Evolutionary conservation across 2,888 invertebrate species (phyloP), one percentile per base, ranked within the genome.

Genomic region (Papilio elwesi): DNA sequence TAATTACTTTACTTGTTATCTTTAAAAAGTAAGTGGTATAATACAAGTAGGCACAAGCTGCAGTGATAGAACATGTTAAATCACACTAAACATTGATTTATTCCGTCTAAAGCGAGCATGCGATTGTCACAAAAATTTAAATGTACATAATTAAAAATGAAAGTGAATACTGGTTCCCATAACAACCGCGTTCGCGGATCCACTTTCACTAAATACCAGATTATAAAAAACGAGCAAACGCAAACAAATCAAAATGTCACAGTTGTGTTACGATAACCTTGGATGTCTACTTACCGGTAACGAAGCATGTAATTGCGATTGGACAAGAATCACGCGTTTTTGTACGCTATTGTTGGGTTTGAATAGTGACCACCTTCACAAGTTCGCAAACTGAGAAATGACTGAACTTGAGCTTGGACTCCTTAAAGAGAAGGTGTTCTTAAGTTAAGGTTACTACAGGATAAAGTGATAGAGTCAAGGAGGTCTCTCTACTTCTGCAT

Each of bases 141-240:
- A 62, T 62, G 43, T 62, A 43, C 43, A 62, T 62, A 62, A 62
- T 62, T 62, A 62, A 62, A 62, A 62, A 43, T 43, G 59, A 62
- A 62, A 62, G 59, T 43, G 38, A n/a, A 43, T 10, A 43, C 59
- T 15, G n/a, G 43, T 62, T 62, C 13, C 59, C 15, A 43, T 62
- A 10, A 62, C 43, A n/a, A n/a, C 43, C 6, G 43, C 43, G 43
- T 43, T 62, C n/a, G 57, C 1, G 36, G 16, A 26, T 13, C 38
- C 38, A 15, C 59, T 62, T 62, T 62, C 59, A 62, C 59, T 62
- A n/a, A 43, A 62, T 36, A n/a, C 43, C 43, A 43, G 36, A n/a
- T 15, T 62, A 43, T 15, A 62, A 62, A 62, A 62, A 62, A n/a
- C 15, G 15, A 15, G 43, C 38, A n/a, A 62, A 62, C 59, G 38